Evolutionary conservation across 2,888 invertebrate species (phyloP), one percentile per base, ranked within the genome.

Genomic region (Diachrysia chrysitis): DNA sequence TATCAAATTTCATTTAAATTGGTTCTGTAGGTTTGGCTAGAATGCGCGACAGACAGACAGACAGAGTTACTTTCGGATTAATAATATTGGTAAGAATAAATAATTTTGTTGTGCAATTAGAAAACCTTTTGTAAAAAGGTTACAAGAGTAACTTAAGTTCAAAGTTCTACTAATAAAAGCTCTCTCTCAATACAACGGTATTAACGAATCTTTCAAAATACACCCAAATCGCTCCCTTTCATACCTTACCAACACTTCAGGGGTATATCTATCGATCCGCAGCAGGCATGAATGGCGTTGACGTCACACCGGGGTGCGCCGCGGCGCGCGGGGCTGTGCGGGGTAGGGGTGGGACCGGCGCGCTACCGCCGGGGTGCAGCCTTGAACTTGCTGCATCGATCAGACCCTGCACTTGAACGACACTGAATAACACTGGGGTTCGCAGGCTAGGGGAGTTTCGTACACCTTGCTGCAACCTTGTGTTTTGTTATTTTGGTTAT

Each of bases 201-300:
- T n/a, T n/a, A n/a, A n/a, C 37, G 14, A 37, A 14, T 2, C 37
- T 42, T 14, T 12, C 17, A 48, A 19, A 19, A 48, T 12, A 19
- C 9, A 1, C 7, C 19, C n/a, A 37, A 53, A 56, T 17, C 29
- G 29, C 3, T 4, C 12, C 21, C 46, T 66, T 58, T 67, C 35
- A 51, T 67, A 21, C n/a, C 70, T 76, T 71, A 60, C 48, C 73
- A 79, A 64, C 29, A 16, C 17, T 23, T 25, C 62, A 69, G 46
- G 57, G 63, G 73, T 63, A 75, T 19, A 62, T 63, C 35, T 84
- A 89, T 89, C 85, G 87, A 89, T 64, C 88, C 72, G 73, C 67
- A 73, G 82, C 79, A 78, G 80, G 83, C 86, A 90, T 90, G 89
- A 90, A 89, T 89, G 90, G 88, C 75, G 66, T 81, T 89, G 88